phyloP scores from a whole-genome alignment of 2,113 vertebrate genomes.

The Alexandromys fortis region DNA sequence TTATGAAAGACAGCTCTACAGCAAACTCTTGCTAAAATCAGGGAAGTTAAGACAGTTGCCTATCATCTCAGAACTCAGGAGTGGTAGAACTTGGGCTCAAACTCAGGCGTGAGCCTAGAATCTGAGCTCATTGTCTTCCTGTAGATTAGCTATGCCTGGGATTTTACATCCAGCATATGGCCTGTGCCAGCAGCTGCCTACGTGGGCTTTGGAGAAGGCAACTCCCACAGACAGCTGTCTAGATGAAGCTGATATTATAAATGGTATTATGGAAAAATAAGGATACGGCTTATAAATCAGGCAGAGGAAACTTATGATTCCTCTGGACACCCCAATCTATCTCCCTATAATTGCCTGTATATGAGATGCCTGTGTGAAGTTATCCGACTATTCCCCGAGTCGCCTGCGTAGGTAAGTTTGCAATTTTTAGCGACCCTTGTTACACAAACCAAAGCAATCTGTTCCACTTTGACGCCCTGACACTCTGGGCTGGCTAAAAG shows the following conservation, averaged over 20 bases:
- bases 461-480: conserved; percentile 45
- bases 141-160: background rate
- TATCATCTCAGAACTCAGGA: background rate
- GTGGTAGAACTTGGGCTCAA: background rate
- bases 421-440: conserved; percentile 67
- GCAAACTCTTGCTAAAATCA: background rate
- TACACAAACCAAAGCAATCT: conserved; percentile 63
- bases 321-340: conserved; percentile 76
- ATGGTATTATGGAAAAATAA: conserved; percentile 77
- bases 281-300: conserved; percentile 77
- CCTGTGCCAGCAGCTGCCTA: background rate
- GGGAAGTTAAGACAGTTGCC: background rate
- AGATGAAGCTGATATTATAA: conserved; percentile 73
- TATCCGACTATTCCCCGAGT: conserved; percentile 36
- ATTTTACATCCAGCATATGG: background rate
- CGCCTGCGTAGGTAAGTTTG: conserved; percentile 62
- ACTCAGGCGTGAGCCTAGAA: background rate
- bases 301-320: conserved; percentile 78
- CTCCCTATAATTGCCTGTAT: conserved; percentile 76
- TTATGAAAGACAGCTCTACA: background rate
- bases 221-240: conserved; percentile 66
- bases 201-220: conserved; percentile 35
- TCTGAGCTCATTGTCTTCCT: background rate
- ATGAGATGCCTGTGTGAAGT: conserved; percentile 66
- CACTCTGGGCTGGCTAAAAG: conserved; percentile 28